These are phyloP conservation scores for Petrocephalus microphthalmus DNA, from an alignment of 2,113 vertebrate genomes.

Conservation along the genomic window DNA sequence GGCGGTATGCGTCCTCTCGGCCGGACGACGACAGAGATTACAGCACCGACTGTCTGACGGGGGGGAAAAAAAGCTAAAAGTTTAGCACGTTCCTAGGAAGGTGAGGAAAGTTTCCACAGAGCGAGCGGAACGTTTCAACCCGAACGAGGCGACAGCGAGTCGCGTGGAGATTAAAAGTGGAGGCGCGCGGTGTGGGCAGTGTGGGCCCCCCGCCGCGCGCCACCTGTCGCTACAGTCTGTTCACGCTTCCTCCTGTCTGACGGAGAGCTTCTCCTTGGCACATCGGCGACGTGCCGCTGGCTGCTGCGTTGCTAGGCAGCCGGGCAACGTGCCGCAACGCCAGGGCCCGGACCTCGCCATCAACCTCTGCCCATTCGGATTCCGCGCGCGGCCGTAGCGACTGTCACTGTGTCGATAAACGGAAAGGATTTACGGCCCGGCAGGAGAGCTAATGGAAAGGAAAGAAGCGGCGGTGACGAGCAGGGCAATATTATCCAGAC, in stretches of 20 bases:
- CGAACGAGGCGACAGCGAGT: conserved; percentile 9
- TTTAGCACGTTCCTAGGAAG: neutral
- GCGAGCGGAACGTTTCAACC: neutral
- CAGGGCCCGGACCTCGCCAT: neutral
- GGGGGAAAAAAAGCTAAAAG: neutral
- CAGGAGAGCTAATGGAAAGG: neutral
- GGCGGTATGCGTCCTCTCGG: neutral
- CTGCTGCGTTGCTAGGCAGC: neutral
- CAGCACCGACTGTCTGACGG: neutral
- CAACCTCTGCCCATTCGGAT: neutral
- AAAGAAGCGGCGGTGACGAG: neutral
- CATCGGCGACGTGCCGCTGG: neutral
- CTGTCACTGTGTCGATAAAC: neutral
- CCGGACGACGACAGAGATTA: neutral
- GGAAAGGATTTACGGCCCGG: neutral
- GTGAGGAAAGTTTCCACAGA: neutral
- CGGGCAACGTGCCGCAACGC: neutral
- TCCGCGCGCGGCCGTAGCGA: neutral
- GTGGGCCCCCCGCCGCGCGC: conserved; percentile 42
- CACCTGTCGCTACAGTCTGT: conserved; percentile 57
- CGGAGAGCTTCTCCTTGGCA: conserved; percentile 20
- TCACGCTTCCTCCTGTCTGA: conserved; percentile 38
- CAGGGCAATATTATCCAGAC: neutral
- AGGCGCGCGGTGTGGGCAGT: conserved; percentile 29
- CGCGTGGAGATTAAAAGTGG: conserved; percentile 29